Evolutionary conservation across 2,113 vertebrate species (phyloP).

Genomic region (Chionodraco myersi): DNA sequence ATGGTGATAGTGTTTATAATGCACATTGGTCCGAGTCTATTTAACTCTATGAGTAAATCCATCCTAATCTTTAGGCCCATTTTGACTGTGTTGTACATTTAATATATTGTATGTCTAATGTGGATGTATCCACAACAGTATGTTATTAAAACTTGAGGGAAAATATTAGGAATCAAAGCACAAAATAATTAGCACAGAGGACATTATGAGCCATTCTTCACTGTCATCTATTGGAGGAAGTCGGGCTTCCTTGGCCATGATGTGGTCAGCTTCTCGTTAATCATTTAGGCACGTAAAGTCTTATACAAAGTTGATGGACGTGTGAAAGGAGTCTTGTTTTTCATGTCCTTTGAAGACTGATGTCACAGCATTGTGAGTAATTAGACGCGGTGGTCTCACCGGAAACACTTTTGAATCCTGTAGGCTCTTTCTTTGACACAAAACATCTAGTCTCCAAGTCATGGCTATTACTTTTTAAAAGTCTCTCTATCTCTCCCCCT

Average conservation of each 20-base stretch:
- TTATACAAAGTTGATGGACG: slow-evolving; percentile 66
- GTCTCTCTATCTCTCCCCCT: slow-evolving; percentile 14
- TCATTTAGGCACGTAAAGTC: slow-evolving; percentile 71
- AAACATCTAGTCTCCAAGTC: slow-evolving; percentile 61
- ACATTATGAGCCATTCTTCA: slow-evolving; percentile 56
- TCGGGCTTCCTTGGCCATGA: slow-evolving; percentile 52
- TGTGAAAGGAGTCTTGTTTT: slow-evolving; percentile 71
- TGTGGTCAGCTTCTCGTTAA: slow-evolving; percentile 67
- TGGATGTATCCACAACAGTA: neutral
- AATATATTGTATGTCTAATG: neutral
- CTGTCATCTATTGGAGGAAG: slow-evolving; percentile 56
- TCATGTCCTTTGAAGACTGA: slow-evolving; percentile 68
- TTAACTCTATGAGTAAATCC: neutral
- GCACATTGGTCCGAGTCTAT: neutral
- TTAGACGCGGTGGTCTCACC: slow-evolving; percentile 73
- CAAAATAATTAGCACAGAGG: slow-evolving; percentile 42
- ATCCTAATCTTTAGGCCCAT: neutral
- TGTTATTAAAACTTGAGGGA: slow-evolving; percentile 38
- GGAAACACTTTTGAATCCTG: slow-evolving; percentile 66
- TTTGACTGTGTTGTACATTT: neutral
- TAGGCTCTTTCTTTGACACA: slow-evolving; percentile 56
- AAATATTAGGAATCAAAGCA: slow-evolving; percentile 36
- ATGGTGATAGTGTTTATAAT: neutral
- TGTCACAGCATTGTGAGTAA: slow-evolving; percentile 74
- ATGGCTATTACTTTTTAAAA: slow-evolving; percentile 58